Evolutionary conservation across 2,888 invertebrate species (phyloP), one percentile per base, ranked within the genome.

Genomic region (Hesperia comma): DNA sequence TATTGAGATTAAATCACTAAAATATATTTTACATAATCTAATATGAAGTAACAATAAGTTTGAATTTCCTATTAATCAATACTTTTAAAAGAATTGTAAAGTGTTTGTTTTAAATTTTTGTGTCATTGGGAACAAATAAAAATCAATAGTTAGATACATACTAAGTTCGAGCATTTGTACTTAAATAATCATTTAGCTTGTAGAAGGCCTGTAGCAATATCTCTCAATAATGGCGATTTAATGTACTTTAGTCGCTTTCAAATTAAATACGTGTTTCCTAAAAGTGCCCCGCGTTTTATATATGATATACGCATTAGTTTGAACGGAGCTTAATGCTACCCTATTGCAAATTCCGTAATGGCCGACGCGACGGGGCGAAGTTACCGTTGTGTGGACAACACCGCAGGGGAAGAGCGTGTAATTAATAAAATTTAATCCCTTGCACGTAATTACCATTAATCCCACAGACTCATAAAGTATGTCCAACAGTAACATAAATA

Each of bases 391-490:
- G 60, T 55, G 66, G 66, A 66, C 66, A 66, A 60, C 66, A 60
- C 66, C 66, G 56, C 61, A 55, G 67, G 61, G 60, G 40, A 56
- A 51, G 55, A 67, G 55, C 67, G 54, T 26, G 60, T 67, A 67
- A 67, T 67, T 67, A 67, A 67, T 67, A 67, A 61, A 67, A 67
- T 67, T 67, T 67, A 67, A 67, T 67, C 61, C 67, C 61, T 67
- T 67, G 67, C 67, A 67, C 67, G 67, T 67, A 67, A 67, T 67
- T 67, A 67, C 67, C 67, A 67, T 67, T 67, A 67, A 67, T 67
- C 61, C 67, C 67, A 49, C 61, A 67, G 56, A 67, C 67, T 67
- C 67, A 67, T 67, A 67, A 67, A 61, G 61, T 67, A 56, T 61
- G 61, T 61, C 61, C 67, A 67, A 61, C 67, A 56, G 67, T 67